Evolutionary conservation across 2,113 vertebrate genomes (phyloP).

Genomic region (Sylvilagus bachmani): DNA sequence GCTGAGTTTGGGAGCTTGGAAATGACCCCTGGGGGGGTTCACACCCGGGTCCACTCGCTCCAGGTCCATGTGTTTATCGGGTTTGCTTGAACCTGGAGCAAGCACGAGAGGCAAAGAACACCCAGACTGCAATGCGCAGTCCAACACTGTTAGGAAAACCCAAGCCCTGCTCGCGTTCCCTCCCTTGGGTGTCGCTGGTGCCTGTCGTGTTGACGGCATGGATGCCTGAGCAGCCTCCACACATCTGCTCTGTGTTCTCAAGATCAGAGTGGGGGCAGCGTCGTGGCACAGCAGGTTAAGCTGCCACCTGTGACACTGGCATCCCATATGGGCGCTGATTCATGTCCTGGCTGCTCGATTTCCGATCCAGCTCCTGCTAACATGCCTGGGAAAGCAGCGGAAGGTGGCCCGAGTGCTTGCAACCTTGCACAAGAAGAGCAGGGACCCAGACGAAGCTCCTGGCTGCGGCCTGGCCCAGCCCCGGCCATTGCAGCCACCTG

Average conservation of each 20-base stretch:
- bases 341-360: no score
- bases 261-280: neutral
- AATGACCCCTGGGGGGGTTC: neutral
- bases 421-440: no score
- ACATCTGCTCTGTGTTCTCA: neutral
- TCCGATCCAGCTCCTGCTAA: no score
- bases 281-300: no score
- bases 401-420: no score
- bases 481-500: no score
- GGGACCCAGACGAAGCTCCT: no score
- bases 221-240: neutral
- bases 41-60: neutral
- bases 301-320: no score
- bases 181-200: neutral
- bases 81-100: neutral
- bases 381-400: no score
- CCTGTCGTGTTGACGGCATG: neutral
- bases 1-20: neutral
- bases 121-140: no score
- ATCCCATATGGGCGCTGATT: no score
- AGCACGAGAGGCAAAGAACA: neutral
- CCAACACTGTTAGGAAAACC: neutral
- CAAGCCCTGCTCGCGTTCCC: neutral
- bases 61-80: neutral
- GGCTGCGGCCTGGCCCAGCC: no score